Evolutionary conservation across 2,797 vertebrate genomes (phyloP).

Genomic region (Galago senegalensis): DNA sequence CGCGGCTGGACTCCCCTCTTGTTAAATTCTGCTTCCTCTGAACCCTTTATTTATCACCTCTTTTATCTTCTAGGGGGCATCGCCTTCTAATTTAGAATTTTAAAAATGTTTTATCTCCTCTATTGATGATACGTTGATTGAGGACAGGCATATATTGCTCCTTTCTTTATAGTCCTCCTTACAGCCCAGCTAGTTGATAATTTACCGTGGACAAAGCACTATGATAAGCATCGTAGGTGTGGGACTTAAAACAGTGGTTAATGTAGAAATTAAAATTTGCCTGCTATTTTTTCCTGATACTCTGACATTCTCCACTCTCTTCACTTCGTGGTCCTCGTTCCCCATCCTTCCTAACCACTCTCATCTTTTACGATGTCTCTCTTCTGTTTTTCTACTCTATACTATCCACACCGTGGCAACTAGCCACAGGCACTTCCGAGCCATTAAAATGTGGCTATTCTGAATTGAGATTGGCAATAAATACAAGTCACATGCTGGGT

Average conservation of each 20-base stretch:
- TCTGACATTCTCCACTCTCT: background rate
- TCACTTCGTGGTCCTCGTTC: background rate
- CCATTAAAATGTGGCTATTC: background rate
- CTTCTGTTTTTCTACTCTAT: background rate
- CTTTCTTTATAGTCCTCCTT: background rate
- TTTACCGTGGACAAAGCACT: background rate
- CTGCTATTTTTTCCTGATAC: accelerated
- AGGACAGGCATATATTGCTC: background rate
- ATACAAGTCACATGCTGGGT: background rate
- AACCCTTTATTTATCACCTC: background rate
- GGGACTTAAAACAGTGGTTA: background rate
- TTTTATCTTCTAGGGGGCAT: background rate
- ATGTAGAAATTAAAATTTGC: background rate
- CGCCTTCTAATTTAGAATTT: background rate
- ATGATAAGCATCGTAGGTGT: background rate
- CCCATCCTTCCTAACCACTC: background rate
- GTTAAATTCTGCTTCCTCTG: background rate
- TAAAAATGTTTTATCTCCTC: background rate
- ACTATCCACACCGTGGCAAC: background rate
- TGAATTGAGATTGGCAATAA: background rate
- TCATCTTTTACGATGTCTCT: background rate
- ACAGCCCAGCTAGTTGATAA: background rate
- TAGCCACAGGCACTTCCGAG: background rate
- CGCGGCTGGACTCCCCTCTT: background rate
- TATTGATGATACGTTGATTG: background rate